Conservation (phyloP, 2,888 invertebrate genomes). For the Sinopyrophorus schimmeli region DNA sequence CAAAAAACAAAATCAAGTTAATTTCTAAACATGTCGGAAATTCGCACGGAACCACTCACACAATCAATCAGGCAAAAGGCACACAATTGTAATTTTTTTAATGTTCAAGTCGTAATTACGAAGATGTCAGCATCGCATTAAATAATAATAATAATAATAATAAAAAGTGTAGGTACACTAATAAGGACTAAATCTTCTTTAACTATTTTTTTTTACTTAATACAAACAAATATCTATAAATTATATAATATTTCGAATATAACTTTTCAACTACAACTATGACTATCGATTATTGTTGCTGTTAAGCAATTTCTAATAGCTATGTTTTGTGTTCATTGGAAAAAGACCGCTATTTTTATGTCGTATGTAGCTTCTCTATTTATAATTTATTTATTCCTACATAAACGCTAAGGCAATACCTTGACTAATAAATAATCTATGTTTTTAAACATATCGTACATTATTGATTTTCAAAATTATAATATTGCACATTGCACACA, state of each 20-base stretch:
- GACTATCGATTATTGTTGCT: constrained; percentile 23
- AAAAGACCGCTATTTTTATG: too few species aligned
- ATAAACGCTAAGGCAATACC: constrained; percentile 18
- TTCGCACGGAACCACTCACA: too few species aligned
- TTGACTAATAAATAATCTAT: constrained; percentile 13
- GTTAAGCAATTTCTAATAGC: too few species aligned
- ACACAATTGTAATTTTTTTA: constrained; percentile 26
- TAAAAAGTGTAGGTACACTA: constrained; percentile 27
- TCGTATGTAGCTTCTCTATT: too few species aligned
- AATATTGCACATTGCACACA: constrained; percentile 21
- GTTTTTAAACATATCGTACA: constrained; percentile 13
- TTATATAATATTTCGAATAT: constrained; percentile 25
- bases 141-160: constrained; percentile 22
- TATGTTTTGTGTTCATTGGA: too few species aligned
- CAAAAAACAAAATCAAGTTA: constrained; percentile 30
- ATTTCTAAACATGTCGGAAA: constrained; percentile 28
- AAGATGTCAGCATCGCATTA: constrained; percentile 25
- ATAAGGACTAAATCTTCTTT: constrained; percentile 25
- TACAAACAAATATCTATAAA: constrained; percentile 22
- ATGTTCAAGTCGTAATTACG: constrained; percentile 22
- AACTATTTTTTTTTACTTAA: constrained; percentile 14
- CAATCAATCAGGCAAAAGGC: constrained; percentile 22
- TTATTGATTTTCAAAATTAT: constrained; percentile 7
- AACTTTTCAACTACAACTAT: constrained; percentile 22
- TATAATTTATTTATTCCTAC: too few species aligned